Conservation (phyloP, 2,797 vertebrate genomes). For the Sebastes aleutianus region DNA sequence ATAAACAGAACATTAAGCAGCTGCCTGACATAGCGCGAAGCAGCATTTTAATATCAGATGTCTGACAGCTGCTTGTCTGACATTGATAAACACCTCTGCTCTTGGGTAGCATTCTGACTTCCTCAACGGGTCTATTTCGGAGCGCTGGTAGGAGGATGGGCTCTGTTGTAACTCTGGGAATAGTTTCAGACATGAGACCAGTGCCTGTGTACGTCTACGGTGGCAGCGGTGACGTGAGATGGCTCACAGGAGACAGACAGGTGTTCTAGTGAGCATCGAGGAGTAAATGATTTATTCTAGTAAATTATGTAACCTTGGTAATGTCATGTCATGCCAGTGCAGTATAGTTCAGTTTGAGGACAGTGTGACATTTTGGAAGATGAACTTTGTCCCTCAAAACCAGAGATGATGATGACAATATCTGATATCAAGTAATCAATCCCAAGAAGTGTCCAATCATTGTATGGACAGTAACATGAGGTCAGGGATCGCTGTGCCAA, state of each 20-base stretch:
- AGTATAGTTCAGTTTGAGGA: background rate
- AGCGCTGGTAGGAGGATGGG: background rate
- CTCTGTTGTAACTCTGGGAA: slow-evolving; percentile 6
- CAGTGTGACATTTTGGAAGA: background rate
- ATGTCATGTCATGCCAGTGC: background rate
- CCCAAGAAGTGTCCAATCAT: background rate
- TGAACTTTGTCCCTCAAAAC: background rate
- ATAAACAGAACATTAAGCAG: slow-evolving; percentile 51
- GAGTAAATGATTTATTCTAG: slow-evolving; percentile 5
- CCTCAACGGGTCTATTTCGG: slow-evolving; percentile 16
- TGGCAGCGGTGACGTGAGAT: background rate
- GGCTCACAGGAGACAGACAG: background rate
- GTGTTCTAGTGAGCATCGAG: background rate
- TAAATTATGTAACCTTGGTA: background rate
- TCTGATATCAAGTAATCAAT: background rate
- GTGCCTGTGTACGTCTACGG: background rate
- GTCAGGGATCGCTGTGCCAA: background rate
- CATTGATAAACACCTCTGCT: slow-evolving; percentile 64
- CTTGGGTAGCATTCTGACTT: background rate
- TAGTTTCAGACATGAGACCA: background rate
- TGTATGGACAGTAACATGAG: background rate
- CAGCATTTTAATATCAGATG: slow-evolving; percentile 65
- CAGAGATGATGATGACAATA: background rate
- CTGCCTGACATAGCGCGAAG: slow-evolving; percentile 21
- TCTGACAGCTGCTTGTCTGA: slow-evolving; percentile 54